Evolutionary conservation across 2,888 invertebrate genomes (phyloP), one percentile per base, ranked within the genome.

Genomic region (Pediacus dermestoides): DNA sequence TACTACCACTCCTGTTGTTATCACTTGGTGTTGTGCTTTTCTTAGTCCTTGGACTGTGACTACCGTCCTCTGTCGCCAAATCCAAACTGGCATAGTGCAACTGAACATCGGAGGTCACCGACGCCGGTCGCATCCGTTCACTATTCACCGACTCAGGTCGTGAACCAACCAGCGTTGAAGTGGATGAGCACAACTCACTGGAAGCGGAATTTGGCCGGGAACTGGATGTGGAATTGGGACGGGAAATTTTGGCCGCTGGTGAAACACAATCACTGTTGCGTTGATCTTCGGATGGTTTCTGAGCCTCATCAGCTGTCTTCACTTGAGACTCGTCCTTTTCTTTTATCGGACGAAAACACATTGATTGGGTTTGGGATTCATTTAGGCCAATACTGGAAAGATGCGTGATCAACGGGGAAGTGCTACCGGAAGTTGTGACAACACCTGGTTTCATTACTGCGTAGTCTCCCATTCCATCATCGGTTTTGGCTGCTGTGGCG

Each of bases 31-130:
- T 23, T 12, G 47, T 31, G 51, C 37, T 46, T 46, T 55, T 55
- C 2, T 48, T 42, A 31, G 53, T 52, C 37, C 59, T 53, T 6
- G 63, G 60, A 39, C 60, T 63, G 23, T 56, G 53, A 34, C 48
- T 55, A 12, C 60, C 62, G 21, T 68, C 70, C 3, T 23, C 23
- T 25, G 71, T 67, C 10, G 73, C 70, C 45, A 82, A 64, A 64
- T 82, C 82, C 46, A 82, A 68, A 52, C 78, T 82, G 27, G 81
- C 82, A 60, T 83, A 83, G 57, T 80, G 76, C 37, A 85, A 63
- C 51, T 74, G 74, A 36, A 69, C 65, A 44, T 70, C 71, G n/a
- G 66, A 60, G 42, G 61, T 62, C 10, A 63, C 62, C 2, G 67
- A 64, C 14, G 62, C 50, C 12, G 64, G 63, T 13, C 48, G 39